These are phyloP conservation scores for Actias luna DNA, from an alignment of 2,888 invertebrate species.

Conservation along the genomic window DNA sequence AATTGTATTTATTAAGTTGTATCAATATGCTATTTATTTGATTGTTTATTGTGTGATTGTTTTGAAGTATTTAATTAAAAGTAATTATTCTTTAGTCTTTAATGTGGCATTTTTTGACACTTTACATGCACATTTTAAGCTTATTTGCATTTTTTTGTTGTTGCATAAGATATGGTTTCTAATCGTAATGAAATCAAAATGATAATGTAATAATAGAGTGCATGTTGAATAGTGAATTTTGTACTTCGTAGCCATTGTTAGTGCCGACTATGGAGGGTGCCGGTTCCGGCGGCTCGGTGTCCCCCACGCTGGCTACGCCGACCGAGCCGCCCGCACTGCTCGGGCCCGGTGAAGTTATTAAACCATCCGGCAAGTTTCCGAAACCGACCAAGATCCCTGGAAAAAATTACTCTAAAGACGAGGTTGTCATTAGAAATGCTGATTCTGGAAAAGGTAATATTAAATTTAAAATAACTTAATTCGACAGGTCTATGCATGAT, in stretches of 20 bases:
- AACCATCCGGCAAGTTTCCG: conserved; percentile 93
- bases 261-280: conserved; percentile 80
- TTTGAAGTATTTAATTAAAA: too few species aligned
- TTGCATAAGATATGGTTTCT: too few species aligned
- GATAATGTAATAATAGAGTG: too few species aligned
- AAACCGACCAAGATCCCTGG: conserved; percentile 95
- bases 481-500: not conserved
- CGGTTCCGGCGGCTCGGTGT: conserved; percentile 71
- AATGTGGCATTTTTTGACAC: too few species aligned
- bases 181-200: too few species aligned
- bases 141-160: too few species aligned
- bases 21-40: too few species aligned
- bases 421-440: conserved; percentile 96
- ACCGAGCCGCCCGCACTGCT: conserved; percentile 82
- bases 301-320: conserved; percentile 82
- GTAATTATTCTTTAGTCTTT: too few species aligned
- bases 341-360: conserved; percentile 91
- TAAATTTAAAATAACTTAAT: conserved; percentile 14
- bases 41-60: too few species aligned
- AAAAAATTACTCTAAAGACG: conserved; percentile 96
- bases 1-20: too few species aligned
- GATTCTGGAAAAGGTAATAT: conserved; percentile 96
- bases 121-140: too few species aligned
- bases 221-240: not conserved
- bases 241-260: conserved; percentile 58